Evolutionary conservation across 2,888 invertebrate genomes (phyloP).

Genomic region (Ypsolopha scabrella): DNA sequence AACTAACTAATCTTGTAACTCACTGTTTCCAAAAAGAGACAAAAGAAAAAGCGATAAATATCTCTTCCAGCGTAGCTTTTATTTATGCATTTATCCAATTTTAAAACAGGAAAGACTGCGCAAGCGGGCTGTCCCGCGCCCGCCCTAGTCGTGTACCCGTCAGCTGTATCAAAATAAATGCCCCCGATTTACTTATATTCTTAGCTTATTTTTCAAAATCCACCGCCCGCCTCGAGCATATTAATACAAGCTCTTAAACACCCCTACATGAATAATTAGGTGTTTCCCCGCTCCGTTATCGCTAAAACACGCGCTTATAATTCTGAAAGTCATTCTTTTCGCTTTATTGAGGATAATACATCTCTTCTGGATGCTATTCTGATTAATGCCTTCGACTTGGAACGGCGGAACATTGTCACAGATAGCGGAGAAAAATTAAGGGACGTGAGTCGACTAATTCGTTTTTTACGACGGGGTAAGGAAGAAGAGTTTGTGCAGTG

Average conservation of each 20-base stretch:
- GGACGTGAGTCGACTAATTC: constrained; percentile 64
- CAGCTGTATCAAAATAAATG: constrained; percentile 45
- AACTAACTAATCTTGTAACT: background rate
- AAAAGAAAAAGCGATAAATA: background rate
- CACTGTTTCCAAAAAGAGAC: background rate
- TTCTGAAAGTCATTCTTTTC: constrained; percentile 65
- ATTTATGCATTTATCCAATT: constrained; percentile 35
- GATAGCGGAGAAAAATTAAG: constrained; percentile 65
- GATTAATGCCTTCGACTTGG: constrained; percentile 61
- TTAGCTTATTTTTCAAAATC: constrained; percentile 49
- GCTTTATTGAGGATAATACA: constrained; percentile 67
- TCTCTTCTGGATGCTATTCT: constrained; percentile 60
- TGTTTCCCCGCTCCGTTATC: constrained; percentile 57
- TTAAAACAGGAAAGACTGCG: constrained; percentile 40
- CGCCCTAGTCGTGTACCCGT: constrained; percentile 60
- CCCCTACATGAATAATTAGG: constrained; percentile 69
- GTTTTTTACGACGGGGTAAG: constrained; percentile 31
- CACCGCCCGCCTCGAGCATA: constrained; percentile 32
- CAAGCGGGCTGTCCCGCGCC: constrained; percentile 25
- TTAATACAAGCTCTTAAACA: constrained; percentile 62
- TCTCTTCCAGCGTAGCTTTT: constrained; percentile 5
- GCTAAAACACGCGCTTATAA: constrained; percentile 63
- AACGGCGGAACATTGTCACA: constrained; percentile 57
- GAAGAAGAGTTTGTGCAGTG: no score
- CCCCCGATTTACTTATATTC: constrained; percentile 39